Evolutionary conservation across 1,140 invertebrate genomes (phyloP).

Genomic region (Lepidostoma basale): DNA sequence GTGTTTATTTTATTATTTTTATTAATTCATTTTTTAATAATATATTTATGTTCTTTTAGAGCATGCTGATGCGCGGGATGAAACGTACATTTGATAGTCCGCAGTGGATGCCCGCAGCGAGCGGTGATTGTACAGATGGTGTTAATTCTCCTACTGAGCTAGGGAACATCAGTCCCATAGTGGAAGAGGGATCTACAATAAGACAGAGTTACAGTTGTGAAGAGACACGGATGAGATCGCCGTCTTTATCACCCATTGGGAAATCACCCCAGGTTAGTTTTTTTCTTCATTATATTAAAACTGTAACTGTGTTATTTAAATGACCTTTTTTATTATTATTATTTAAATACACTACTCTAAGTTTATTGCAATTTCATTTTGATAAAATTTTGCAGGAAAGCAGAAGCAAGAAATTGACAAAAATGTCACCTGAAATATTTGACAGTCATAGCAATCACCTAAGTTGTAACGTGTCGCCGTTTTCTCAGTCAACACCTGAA

Average conservation of each 20-base stretch:
- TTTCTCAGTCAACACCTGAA: conserved; percentile 44
- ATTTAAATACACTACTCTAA: background rate
- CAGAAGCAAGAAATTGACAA: background rate
- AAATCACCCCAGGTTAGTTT: conserved; percentile 21
- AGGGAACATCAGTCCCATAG: conserved; percentile 53
- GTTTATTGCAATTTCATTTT: background rate
- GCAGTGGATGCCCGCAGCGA: background rate
- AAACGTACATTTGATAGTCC: conserved; percentile 53
- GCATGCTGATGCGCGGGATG: conserved; percentile 52
- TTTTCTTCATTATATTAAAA: background rate
- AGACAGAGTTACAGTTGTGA: conserved; percentile 14
- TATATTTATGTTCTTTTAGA: conserved; percentile 47
- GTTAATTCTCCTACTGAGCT: no score
- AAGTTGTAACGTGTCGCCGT: conserved; percentile 30
- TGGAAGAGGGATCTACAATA: conserved; percentile 49
- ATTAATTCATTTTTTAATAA: background rate
- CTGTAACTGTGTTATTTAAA: background rate
- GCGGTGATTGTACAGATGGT: background rate
- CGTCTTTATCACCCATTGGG: conserved; percentile 40
- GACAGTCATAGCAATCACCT: conserved; percentile 12
- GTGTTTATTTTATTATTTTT: background rate
- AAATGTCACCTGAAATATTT: background rate
- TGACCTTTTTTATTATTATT: background rate
- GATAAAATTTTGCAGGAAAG: background rate
- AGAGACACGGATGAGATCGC: conserved; percentile 29